phyloP scores from a whole-genome alignment of 2,888 invertebrate species.

The Leucophenga maculata region DNA sequence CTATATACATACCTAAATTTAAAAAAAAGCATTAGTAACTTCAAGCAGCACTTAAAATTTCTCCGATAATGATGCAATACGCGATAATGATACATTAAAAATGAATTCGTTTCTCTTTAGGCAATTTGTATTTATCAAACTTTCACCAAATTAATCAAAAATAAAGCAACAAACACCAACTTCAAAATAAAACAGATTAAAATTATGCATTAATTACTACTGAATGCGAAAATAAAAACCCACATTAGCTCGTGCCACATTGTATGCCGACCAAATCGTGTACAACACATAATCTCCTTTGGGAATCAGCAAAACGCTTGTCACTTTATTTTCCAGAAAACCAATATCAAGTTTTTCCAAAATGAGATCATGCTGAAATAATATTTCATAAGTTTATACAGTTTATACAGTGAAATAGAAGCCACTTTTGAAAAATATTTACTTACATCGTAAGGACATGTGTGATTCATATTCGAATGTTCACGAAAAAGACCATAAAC shows the following conservation, averaged over 20 bases:
- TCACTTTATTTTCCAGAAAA: no score
- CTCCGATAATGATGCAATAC: no score
- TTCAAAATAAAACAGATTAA: not conserved
- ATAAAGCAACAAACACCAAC: conserved; percentile 5
- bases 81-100: no score
- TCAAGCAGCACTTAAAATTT: no score
- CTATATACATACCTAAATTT: no score
- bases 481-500: conserved; percentile 20
- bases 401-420: not conserved
- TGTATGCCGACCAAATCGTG: not conserved
- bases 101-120: no score
- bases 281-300: not conserved
- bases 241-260: not conserved
- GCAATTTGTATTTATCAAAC: no score
- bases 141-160: no score
- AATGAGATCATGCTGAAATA: conserved; percentile 28
- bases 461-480: conserved; percentile 41
- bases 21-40: no score
- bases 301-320: not conserved
- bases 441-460: conserved; percentile 41
- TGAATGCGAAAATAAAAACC: not conserved
- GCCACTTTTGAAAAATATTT: not conserved
- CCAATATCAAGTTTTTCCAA: conserved; percentile 4
- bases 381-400: not conserved
- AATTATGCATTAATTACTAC: conserved; percentile 3